Conservation (phyloP, 2,113 vertebrate species). For the Pteruthius melanotis region DNA sequence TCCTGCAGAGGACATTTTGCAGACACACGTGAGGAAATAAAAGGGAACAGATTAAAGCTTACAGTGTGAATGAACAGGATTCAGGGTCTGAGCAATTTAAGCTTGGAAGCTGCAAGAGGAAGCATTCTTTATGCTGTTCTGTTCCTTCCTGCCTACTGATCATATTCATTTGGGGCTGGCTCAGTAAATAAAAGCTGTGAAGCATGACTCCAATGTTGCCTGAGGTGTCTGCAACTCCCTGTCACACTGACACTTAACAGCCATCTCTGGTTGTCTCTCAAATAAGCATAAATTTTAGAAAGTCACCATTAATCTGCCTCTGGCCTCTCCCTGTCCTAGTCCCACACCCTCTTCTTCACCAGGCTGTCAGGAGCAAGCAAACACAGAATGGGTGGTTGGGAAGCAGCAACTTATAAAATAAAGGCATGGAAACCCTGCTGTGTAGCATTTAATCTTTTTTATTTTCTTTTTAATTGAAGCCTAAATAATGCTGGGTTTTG, state of each 20-base stretch:
- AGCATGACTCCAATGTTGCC: background rate
- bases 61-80: background rate
- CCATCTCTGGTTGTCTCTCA: background rate
- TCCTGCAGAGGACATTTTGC: background rate
- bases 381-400: background rate
- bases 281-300: background rate
- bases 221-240: background rate
- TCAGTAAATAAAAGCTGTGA: slow-evolving; percentile 8
- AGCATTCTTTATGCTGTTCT: background rate
- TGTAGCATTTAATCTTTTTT: background rate
- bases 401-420: background rate
- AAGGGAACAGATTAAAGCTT: background rate
- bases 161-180: background rate
- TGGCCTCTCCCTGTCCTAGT: background rate
- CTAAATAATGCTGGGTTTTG: background rate
- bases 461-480: background rate
- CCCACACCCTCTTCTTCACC: background rate
- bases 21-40: background rate
- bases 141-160: background rate
- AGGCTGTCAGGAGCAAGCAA: background rate
- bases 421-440: background rate
- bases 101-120: background rate
- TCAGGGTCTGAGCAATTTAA: background rate
- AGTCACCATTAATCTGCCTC: background rate
- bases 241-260: background rate